Conservation (phyloP, 1,140 invertebrate genomes). For the Drosophila santomea region DNA sequence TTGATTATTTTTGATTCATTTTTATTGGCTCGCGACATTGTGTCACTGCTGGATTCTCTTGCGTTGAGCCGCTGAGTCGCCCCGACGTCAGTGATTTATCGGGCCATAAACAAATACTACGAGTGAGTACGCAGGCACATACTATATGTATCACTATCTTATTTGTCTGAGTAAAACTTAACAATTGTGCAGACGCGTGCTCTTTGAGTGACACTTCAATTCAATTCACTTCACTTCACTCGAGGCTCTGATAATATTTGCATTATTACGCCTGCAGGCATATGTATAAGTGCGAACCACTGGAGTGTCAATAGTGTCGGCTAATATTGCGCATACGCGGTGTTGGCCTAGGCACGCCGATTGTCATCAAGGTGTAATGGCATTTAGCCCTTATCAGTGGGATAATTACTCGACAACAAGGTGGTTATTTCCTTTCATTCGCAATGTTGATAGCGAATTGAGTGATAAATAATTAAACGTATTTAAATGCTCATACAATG, state of each 20-base stretch:
- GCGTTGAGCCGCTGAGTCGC: constrained; percentile 39
- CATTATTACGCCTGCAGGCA: constrained; percentile 22
- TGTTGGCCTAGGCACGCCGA: constrained; percentile 34
- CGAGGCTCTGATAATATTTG: constrained; percentile 47
- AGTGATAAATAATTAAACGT: not conserved
- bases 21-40: constrained; percentile 75
- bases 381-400: constrained; percentile 7
- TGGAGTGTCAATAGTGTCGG: constrained; percentile 9
- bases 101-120: constrained; percentile 50
- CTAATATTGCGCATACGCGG: constrained; percentile 58
- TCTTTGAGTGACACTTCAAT: not conserved
- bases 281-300: constrained; percentile 17
- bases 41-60: constrained; percentile 69
- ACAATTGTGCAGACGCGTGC: constrained; percentile 54
- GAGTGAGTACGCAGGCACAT: not conserved
- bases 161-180: constrained; percentile 46
- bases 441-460: not conserved
- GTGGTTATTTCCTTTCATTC: constrained; percentile 1
- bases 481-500: not conserved
- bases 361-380: constrained; percentile 23
- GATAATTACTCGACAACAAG: constrained; percentile 4
- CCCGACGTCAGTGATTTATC: constrained; percentile 62
- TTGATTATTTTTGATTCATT: constrained; percentile 83
- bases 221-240: constrained; percentile 16
- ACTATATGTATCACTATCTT: constrained; percentile 37